Conservation (phyloP, 2,797 vertebrate species). For the Cynopterus sphinx region DNA sequence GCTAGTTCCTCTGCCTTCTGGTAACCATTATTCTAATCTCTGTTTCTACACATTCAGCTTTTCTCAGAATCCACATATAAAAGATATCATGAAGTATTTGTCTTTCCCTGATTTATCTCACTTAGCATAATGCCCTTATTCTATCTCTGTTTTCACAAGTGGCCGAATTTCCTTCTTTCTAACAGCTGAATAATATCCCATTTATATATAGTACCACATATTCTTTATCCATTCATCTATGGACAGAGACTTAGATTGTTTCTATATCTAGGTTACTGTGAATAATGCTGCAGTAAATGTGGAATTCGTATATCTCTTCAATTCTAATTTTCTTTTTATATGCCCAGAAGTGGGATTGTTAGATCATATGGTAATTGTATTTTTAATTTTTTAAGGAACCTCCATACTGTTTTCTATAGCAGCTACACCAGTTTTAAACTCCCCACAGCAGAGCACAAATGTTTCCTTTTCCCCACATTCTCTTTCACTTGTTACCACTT, state of each 20-base stretch:
- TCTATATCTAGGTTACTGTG: not conserved
- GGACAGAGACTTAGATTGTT: not conserved
- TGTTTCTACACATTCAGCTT: not conserved
- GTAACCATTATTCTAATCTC: not conserved
- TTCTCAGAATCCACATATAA: not conserved
- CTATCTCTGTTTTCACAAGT: not conserved
- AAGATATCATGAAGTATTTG: not conserved
- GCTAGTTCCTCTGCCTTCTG: not conserved
- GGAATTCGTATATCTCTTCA: not conserved
- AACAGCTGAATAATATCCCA: not conserved
- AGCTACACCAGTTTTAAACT: not conserved
- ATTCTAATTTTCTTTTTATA: not conserved
- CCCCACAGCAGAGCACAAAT: not conserved
- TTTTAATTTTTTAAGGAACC: not conserved
- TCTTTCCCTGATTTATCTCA: not conserved
- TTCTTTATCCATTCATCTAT: not conserved
- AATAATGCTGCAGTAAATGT: not conserved
- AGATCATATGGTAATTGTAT: not conserved
- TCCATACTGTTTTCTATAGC: not conserved
- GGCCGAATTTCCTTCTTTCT: not conserved
- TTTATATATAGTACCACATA: not conserved
- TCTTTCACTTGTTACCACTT: not conserved
- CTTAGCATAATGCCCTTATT: not conserved
- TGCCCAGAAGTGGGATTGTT: not conserved
- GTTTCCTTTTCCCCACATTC: not conserved